Base-by-base conservation (phyloP, 2,113 vertebrate species). In the Psephotus haematonotus region DNA sequence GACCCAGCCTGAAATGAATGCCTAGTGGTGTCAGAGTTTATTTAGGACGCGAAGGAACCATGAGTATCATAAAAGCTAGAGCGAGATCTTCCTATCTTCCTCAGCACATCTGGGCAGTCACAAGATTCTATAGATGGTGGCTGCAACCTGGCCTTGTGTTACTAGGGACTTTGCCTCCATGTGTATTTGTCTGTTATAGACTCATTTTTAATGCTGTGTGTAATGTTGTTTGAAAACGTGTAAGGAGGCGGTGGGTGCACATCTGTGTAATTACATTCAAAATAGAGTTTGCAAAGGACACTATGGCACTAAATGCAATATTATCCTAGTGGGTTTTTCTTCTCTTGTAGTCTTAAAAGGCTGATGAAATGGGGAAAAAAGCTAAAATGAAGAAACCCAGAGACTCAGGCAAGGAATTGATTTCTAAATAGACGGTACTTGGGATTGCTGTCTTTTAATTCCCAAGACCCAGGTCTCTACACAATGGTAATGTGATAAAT, bases 401-500 rank as follows among this genome's bases (percentile, higher is more conserved):
- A 67, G 84, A 72, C 50, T 85, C 67, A 23, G 57, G 50, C 82
- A 85, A 96, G 85, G 93, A 94, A 94, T 92, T 96, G 93, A 93
- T 96, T 95, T 97, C 84, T 86, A 76, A 91, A 69, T 85, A 94
- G 92, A 83, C 4, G 7, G 71, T 90, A 62, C 89, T 95, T 94
- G 90, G 88, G 74, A 86, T 92, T 93, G 77, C 69, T 88, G 78
- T 95, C 35, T 91, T 59, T 84, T 79, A 92, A 96, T 95, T 96
- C 96, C 96, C 93, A 87, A 86, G 70, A 81, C 79, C 80, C 79
- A 68, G 53, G 91, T 93, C 82, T 94, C 92, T 94, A 37, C 89
- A 89, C 78, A 93, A 88, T 72, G 39, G 77, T 95, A 96, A 97
- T 92, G 93, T 97, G 96, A 97, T 97, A 97, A 97, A 96, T 96